Evolutionary conservation across 2,888 invertebrate genomes (phyloP).

Genomic region (Mimachlamys varia): DNA sequence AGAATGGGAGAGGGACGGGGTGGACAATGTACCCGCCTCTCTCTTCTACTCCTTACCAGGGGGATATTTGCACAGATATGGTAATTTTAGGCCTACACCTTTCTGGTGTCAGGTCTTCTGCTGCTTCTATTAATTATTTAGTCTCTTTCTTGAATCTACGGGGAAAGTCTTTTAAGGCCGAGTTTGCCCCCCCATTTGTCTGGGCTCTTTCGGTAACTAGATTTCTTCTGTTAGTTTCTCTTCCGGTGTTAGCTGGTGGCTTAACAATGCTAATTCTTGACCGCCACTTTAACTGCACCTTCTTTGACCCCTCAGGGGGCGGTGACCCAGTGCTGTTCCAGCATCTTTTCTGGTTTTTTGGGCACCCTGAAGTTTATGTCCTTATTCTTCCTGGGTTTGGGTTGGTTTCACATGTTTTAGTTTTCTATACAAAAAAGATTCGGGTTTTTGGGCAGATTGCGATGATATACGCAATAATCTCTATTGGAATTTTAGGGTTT

Average conservation of each 20-base stretch:
- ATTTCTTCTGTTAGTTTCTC: constrained; percentile 86
- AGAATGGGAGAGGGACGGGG: constrained; percentile 89
- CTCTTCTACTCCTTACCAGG: constrained; percentile 86
- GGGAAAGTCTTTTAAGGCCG: constrained; percentile 84
- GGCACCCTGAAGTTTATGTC: constrained; percentile 94
- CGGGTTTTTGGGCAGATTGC: constrained; percentile 88
- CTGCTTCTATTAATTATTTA: constrained; percentile 92
- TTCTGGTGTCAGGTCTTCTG: constrained; percentile 87
- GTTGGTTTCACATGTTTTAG: constrained; percentile 90
- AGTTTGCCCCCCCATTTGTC: constrained; percentile 88
- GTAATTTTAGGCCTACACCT: constrained; percentile 90
- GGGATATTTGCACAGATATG: constrained; percentile 88
- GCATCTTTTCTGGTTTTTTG: constrained; percentile 94
- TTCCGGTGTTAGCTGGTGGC: constrained; percentile 91
- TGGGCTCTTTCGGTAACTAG: constrained; percentile 89
- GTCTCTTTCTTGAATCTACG: constrained; percentile 89
- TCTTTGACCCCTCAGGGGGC: constrained; percentile 91
- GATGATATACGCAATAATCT: constrained; percentile 92
- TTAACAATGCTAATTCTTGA: constrained; percentile 91
- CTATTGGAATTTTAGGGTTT: constrained; percentile 92
- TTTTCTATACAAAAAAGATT: constrained; percentile 85
- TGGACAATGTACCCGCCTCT: constrained; percentile 91
- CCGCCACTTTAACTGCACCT: constrained; percentile 91
- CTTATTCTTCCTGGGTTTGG: constrained; percentile 92
- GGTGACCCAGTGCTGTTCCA: constrained; percentile 92